Evolutionary conservation across 2,797 vertebrate species (phyloP).

Genomic region (Caiman crocodilus): DNA sequence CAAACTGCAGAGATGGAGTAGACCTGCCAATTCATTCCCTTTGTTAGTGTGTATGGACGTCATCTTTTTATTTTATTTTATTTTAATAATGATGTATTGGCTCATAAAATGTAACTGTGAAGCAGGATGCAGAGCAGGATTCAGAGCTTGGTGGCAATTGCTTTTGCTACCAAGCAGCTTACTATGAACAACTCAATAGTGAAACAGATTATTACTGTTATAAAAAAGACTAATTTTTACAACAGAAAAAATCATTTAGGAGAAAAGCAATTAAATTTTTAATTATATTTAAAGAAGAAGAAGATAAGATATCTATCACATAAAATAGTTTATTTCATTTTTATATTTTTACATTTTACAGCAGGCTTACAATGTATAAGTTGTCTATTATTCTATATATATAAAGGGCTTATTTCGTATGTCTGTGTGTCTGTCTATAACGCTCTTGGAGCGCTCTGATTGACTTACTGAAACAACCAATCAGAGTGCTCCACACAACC

Average conservation of each 20-base stretch:
- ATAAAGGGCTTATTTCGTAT: background rate
- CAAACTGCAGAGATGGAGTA: constrained; percentile 21
- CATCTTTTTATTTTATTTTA: constrained; percentile 1
- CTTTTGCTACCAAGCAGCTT: background rate
- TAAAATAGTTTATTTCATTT: background rate
- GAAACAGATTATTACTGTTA: background rate
- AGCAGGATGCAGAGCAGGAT: background rate
- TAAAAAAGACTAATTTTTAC: background rate
- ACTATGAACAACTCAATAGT: background rate
- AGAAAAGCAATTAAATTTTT: background rate
- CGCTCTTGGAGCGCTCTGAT: too few species aligned
- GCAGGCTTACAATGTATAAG: background rate
- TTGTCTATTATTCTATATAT: background rate
- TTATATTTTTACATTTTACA: background rate
- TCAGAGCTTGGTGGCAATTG: too few species aligned
- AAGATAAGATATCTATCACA: background rate
- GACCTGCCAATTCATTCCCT: background rate
- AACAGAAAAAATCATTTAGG: background rate
- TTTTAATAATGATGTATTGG: constrained; percentile 20
- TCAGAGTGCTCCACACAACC: too few species aligned
- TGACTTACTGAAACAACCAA: too few species aligned
- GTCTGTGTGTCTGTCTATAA: background rate
- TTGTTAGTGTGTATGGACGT: background rate
- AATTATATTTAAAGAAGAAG: background rate
- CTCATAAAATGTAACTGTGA: constrained; percentile 17